Evolutionary conservation across 92 coral and sea anemone species (phyloP).

Genomic region (Palythoa caribaeorum): DNA sequence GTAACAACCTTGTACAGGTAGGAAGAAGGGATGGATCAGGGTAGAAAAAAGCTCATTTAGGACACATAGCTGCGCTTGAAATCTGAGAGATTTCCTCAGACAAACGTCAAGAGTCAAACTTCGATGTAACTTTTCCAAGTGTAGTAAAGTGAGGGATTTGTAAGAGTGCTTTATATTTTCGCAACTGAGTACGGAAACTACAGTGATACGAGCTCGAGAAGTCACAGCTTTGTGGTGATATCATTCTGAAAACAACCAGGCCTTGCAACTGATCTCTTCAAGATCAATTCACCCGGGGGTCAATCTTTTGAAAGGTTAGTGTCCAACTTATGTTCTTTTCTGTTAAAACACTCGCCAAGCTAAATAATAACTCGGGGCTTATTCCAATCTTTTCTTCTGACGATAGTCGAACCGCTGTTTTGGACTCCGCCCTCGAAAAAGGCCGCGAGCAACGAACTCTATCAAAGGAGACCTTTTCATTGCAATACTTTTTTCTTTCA

Average conservation of each 20-base stretch:
- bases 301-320: slow-evolving; percentile 39
- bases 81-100: background rate
- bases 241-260: slow-evolving; percentile 29
- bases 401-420: slow-evolving; percentile 26
- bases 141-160: background rate
- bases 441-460: slow-evolving; percentile 25
- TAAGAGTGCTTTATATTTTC: slow-evolving; percentile 38
- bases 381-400: slow-evolving; percentile 11
- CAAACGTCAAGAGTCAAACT: background rate
- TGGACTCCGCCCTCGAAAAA: slow-evolving; percentile 49
- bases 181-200: background rate
- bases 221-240: slow-evolving; percentile 4
- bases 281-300: slow-evolving; percentile 28
- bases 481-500: background rate
- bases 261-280: slow-evolving; percentile 32
- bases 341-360: slow-evolving; percentile 1
- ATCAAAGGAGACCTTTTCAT: background rate
- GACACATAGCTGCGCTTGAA: background rate
- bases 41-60: background rate
- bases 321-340: slow-evolving; percentile 25
- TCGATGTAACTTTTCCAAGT: background rate
- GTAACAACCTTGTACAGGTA: slow-evolving; percentile 60
- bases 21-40: slow-evolving; percentile 17
- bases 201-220: background rate
- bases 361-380: slow-evolving; percentile 6